phyloP scores from a whole-genome alignment of 2,888 invertebrate species.

The Mythimna impura region DNA sequence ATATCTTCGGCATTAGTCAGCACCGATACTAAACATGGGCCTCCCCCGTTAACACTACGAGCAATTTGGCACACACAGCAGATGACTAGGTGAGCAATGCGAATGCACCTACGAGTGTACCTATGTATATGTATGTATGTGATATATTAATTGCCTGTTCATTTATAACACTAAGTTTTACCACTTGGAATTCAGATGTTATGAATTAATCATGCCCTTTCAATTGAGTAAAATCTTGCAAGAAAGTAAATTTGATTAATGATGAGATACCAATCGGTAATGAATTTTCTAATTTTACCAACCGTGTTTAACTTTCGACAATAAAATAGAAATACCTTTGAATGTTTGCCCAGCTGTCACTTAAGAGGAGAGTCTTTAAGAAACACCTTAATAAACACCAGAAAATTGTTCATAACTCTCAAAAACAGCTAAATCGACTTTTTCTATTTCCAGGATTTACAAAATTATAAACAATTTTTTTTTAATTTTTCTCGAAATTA shows the following conservation, averaged over 20 bases:
- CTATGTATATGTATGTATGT: not conserved
- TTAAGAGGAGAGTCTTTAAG: too few relatives aligned
- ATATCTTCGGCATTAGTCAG: constrained; percentile 44
- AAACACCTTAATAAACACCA: too few relatives aligned
- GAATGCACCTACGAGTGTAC: not conserved
- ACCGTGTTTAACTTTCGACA: not conserved
- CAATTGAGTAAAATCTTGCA: not conserved
- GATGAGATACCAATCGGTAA: not conserved
- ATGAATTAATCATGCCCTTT: constrained; percentile 14
- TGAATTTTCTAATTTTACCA: not conserved
- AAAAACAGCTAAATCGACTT: too few relatives aligned
- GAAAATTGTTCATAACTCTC: too few relatives aligned
- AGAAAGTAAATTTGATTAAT: constrained; percentile 13
- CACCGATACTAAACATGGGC: constrained; percentile 36
- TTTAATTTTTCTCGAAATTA: too few relatives aligned
- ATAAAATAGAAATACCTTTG: not conserved
- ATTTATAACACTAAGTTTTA: not conserved
- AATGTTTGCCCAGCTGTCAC: not conserved
- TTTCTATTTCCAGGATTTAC: too few relatives aligned
- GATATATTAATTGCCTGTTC: constrained; percentile 9
- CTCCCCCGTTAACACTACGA: constrained; percentile 22
- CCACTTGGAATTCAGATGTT: not conserved
- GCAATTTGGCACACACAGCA: constrained; percentile 25
- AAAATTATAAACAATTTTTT: too few relatives aligned
- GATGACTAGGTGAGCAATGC: constrained; percentile 8